Evolutionary conservation across 2,888 invertebrate species (phyloP), one percentile per base, ranked within the genome.

Genomic region (Gasteruption jaculator): DNA sequence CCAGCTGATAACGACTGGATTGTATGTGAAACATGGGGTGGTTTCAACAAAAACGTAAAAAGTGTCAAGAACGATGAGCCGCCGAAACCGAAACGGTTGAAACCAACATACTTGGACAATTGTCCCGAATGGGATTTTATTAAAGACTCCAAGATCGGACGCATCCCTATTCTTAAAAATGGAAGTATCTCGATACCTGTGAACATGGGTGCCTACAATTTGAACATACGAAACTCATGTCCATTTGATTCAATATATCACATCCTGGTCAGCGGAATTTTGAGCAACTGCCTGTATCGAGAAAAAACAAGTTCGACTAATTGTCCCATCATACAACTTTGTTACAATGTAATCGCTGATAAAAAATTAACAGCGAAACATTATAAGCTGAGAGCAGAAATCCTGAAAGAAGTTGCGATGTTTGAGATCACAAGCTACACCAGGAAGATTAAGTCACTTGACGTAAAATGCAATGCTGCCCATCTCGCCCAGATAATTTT

Each of bases 51-150:
- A 22, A 34, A 34, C 11, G 25, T 3, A n/a, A 22, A 22, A 21
- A 11, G 5, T 18, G 11, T 15, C 6, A 18, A 21, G 6, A 20
- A 8, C 20, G 34, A 34, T 4, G 5, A 4, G 6, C 3, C 6
- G 1, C 26, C 26, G 14, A 40, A 26, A 8, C 3, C 7, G n/a
- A 41, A 41, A 18, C 21, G 35, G 8, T 4, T 6, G 2, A 41
- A 41, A n/a, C 41, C 41, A n/a, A 16, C 34, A n/a, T 20, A 14
- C 4, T 27, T 41, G 16, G 41, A 41, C 21, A 14, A 20, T 14
- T 27, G 20, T n/a, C 34, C 29, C 2, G 41, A 41, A 18, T 41
- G 34, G 41, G 22, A 21, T 1, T 34, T 5, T 14, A 29, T 41
- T 12, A 40, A 40, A 34, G 20, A 40, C 12, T 5, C 27, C 3